A percentile compares a stretch with the other conserved stretches of the same genome.
These are phyloP conservation scores for Drosophila parabipectinata DNA, from an alignment of 1,140 invertebrate genomes.

Conservation along the genomic window DNA sequence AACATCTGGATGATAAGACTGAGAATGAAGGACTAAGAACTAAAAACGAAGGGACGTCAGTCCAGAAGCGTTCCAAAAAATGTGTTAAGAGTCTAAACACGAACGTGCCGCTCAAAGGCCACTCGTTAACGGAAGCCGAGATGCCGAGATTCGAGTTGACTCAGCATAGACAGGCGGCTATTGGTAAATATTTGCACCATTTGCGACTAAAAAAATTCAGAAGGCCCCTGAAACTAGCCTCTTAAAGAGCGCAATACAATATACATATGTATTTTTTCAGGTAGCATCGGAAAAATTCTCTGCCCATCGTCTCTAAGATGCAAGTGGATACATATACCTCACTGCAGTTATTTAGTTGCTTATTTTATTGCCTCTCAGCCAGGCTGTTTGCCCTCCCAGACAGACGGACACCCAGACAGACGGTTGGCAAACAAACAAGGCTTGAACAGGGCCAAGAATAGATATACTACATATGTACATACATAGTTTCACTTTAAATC, in stretches of 20 bases:
- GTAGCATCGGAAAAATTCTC: conserved; percentile 34
- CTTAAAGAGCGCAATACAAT: conserved; percentile 19
- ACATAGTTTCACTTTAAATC: neutral
- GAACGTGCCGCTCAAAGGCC: conserved; percentile 79
- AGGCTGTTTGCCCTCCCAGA: conserved; percentile 41
- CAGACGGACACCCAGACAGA: conserved; percentile 61
- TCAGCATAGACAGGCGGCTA: conserved; percentile 45
- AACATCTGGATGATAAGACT: conserved; percentile 50
- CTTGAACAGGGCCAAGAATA: neutral
- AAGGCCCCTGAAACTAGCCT: conserved; percentile 43
- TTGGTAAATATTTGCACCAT: conserved; percentile 76
- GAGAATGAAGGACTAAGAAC: conserved; percentile 10
- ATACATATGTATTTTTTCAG: conserved; percentile 31
- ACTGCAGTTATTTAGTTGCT: conserved; percentile 74
- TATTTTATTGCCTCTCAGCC: conserved; percentile 67
- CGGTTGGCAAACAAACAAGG: conserved; percentile 66
- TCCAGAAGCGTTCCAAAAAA: conserved; percentile 59
- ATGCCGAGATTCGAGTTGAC: conserved; percentile 4
- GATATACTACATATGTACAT: too few relatives aligned
- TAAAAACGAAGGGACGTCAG: conserved; percentile 1
- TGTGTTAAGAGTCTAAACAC: conserved; percentile 81
- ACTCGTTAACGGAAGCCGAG: conserved; percentile 63
- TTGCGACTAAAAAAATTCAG: conserved; percentile 49
- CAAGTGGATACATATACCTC: conserved; percentile 29
- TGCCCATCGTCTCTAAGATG: conserved; percentile 38